Evolutionary conservation across 2,113 vertebrate species (phyloP).

Genomic region (Megaleporinus macrocephalus): DNA sequence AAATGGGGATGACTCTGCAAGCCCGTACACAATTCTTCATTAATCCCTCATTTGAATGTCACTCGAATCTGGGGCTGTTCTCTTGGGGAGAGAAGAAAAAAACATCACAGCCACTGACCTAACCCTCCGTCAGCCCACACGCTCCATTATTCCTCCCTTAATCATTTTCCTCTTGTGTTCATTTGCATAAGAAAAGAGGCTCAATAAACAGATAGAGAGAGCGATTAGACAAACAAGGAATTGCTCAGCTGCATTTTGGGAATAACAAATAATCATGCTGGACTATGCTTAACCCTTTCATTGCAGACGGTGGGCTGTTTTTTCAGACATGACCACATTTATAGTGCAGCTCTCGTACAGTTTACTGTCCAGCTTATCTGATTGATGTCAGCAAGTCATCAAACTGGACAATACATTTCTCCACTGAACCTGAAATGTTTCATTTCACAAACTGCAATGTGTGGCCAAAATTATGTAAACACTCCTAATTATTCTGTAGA

Average conservation of each 20-base stretch:
- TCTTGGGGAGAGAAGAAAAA: background rate
- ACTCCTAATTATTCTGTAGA: no score
- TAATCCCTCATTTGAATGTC: slow-evolving; percentile 19
- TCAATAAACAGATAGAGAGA: background rate
- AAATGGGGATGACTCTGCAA: background rate
- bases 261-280: background rate
- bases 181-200: background rate
- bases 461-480: no score
- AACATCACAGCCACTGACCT: background rate
- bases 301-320: background rate
- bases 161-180: background rate
- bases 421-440: no score
- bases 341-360: no score
- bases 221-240: background rate
- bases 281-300: background rate
- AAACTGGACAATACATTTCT: no score
- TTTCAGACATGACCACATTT: no score
- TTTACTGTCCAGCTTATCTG: no score
- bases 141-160: background rate
- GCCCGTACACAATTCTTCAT: background rate
- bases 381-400: no score
- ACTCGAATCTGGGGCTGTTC: background rate
- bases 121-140: background rate
- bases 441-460: no score
- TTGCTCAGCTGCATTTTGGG: background rate